Evolutionary conservation across 2,113 vertebrate genomes (phyloP).

Genomic region (Cathartes aura): DNA sequence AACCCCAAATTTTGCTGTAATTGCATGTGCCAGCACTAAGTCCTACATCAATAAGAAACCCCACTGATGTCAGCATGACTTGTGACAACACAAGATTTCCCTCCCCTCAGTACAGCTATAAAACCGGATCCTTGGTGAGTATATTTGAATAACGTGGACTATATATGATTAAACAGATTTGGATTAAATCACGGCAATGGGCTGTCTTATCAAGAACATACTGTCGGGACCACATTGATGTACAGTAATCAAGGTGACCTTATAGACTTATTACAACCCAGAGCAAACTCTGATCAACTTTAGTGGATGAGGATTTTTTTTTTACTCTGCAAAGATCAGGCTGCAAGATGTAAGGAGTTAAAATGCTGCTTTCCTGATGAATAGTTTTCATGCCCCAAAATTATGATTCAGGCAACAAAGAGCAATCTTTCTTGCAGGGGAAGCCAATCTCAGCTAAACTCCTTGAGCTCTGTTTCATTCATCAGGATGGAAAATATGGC

Average conservation of each 20-base stretch:
- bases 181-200: constrained; percentile 26
- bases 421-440: neutral
- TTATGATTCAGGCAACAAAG: neutral
- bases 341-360: neutral
- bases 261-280: neutral
- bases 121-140: neutral
- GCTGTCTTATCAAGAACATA: neutral
- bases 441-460: neutral
- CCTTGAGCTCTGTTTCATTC: neutral
- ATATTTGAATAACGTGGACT: constrained; percentile 44
- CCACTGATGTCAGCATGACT: constrained; percentile 56
- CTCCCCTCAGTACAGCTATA: neutral
- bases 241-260: constrained; percentile 23
- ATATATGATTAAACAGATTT: constrained; percentile 48
- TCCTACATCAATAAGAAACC: constrained; percentile 46
- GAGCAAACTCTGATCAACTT: neutral
- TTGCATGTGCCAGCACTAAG: constrained; percentile 16
- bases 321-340: neutral
- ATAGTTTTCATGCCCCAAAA: neutral
- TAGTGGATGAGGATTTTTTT: rapidly evolving
- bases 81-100: constrained; percentile 47
- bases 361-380: neutral
- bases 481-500: neutral
- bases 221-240: neutral
- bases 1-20: constrained; percentile 40